Conservation (phyloP, 2,888 invertebrate species). For the Lobophora halterata region DNA sequence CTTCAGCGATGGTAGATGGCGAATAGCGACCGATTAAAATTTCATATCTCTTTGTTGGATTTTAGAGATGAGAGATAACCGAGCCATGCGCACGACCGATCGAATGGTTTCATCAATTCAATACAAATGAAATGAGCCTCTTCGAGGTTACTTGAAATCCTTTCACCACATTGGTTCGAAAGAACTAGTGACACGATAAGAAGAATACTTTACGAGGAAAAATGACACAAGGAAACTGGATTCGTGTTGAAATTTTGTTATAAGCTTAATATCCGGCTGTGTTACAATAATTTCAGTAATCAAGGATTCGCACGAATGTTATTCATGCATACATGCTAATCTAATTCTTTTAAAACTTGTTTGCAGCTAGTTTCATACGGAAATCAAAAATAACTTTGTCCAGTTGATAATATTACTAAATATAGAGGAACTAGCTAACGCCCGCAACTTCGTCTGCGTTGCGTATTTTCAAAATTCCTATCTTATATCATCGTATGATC, state of each 20-base stretch:
- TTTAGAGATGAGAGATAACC: conserved; percentile 60
- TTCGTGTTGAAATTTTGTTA: conserved; percentile 4
- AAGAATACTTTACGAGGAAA: conserved; percentile 25
- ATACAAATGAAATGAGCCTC: too few relatives aligned
- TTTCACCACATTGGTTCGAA: too few relatives aligned
- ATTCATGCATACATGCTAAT: conserved; percentile 4
- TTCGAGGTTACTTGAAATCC: too few relatives aligned
- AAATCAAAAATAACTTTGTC: too few relatives aligned
- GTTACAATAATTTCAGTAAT: neutral
- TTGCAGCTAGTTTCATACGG: too few relatives aligned
- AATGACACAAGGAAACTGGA: conserved; percentile 29
- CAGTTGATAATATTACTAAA: too few relatives aligned
- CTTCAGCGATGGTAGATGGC: conserved; percentile 64
- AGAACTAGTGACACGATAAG: too few relatives aligned
- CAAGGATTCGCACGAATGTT: conserved; percentile 2
- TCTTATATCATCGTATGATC: too few relatives aligned
- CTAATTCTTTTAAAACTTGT: conserved; percentile 5
- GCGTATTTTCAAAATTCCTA: too few relatives aligned
- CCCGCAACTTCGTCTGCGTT: too few relatives aligned
- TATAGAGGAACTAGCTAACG: too few relatives aligned
- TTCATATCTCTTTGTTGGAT: conserved; percentile 76
- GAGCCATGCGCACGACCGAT: conserved; percentile 62
- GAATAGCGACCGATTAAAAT: conserved; percentile 76
- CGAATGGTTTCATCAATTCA: conserved; percentile 59
- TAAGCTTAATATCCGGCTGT: conserved; percentile 2